Evolutionary conservation across 2,888 invertebrate species (phyloP), one percentile per base, ranked within the genome.

Genomic region (Drosophila merina): DNA sequence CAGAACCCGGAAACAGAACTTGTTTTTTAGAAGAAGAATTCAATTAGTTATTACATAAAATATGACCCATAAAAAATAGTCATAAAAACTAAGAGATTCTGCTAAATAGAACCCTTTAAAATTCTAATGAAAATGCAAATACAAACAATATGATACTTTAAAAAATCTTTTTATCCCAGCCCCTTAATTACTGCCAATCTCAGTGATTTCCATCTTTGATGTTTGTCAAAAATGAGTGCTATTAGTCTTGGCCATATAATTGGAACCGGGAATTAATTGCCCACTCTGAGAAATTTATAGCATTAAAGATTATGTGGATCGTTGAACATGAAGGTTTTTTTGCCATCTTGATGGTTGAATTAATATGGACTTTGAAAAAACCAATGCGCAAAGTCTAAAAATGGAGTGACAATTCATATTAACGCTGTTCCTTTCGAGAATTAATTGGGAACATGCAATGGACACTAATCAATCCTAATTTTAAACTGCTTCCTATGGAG

Each of bases 191-290:
- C 36, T 36, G 36, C n/a, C 36, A 36, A 36, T 36, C n/a, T 36
- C 5, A 6, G n/a, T 12, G 36, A 36, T 42, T 42, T 42, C n/a
- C 42, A 42, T 42, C 42, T 42, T 36, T 36, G 36, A 36, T 36
- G 36, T 36, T 36, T 36, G 36, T 36, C 36, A n/a, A 36, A 36
- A 36, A 36, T 36, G 36, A 36, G 6, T n/a, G 36, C 42, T 42
- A 42, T 42, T 42, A 20, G 0, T 44, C 26, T 20, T 26, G 28
- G 3, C 12, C 26, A 62, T 42, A 42, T 42, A 42, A 42, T 42
- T 42, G 9, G 30, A 3, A 7, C 10, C 0, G 10, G 8, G 8
- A n/a, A 14, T 30, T 49, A 30, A 7, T 47, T 42, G 31, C 12
- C 3, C 40, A 8, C 44, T n/a, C 12, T 40, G 3, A 4, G 31